Evolutionary conservation across 2,113 vertebrate genomes (phyloP), one percentile per base, ranked within the genome.

Genomic region (Herpailurus yagouaroundi): DNA sequence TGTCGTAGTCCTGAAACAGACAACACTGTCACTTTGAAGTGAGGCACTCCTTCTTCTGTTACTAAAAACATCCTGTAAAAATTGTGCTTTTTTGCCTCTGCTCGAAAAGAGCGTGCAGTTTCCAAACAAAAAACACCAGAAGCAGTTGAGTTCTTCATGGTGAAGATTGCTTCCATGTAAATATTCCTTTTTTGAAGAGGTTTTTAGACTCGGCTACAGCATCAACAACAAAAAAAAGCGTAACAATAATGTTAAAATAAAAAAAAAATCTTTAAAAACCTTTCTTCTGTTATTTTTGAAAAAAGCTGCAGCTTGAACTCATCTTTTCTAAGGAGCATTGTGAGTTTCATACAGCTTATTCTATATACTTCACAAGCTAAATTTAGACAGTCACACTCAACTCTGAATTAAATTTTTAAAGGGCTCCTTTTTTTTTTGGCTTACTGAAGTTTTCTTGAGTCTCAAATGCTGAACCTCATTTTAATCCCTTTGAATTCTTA

Each of bases 401-500:
- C 25, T 64, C 38, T 55, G 18, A 93, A 57, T 97, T 91, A 87
- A 89, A 86, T 81, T 91, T 91, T 89, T 92, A 60, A 36, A 86
- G 73, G 15, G 68, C 57, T 52, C 38, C 64, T 52, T n/a, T 31
- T 66, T n/a, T 66, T 84, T 84, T 95, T 79, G 25, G 50, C 66
- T 92, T 96, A 50, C 48, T 83, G 69, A 88, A 7, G 8, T 94
- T 91, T 41, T 93, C 96, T 94, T 83, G 83, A 88, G 41, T 92
- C 60, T 96, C 80, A 88, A 81, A 97, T 55, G 16, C 38, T 89
- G 77, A 97, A 82, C 18, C 38, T 93, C 64, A 73, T 89, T 95
- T 97, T 97, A 91, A 95, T 96, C n/a, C 6, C 64, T 95, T 94
- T 96, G 80, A 97, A 66, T 95, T 95, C 71, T 90, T 95, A 84